These are phyloP conservation scores for Tyto alba DNA, from an alignment of 2,113 vertebrate species.

Conservation along the genomic window DNA sequence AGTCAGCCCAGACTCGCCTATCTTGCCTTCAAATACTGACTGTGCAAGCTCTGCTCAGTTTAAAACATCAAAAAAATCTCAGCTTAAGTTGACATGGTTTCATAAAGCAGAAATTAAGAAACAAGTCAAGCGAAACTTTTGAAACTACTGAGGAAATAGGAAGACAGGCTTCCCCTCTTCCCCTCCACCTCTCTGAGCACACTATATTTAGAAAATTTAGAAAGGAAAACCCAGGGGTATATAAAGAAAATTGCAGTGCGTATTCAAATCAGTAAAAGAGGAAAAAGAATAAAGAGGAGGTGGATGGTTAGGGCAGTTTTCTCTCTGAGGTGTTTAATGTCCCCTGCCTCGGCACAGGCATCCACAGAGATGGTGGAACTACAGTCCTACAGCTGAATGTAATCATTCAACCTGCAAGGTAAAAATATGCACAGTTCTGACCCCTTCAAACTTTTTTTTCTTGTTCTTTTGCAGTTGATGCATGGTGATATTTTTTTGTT, in stretches of 20 bases:
- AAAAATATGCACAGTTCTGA: neutral
- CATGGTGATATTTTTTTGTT: neutral
- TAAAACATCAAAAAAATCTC: neutral
- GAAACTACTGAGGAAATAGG: neutral
- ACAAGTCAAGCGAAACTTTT: neutral
- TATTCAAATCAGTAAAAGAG: neutral
- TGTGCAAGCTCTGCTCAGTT: neutral
- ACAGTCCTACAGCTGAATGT: neutral
- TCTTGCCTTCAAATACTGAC: neutral
- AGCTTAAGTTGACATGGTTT: neutral
- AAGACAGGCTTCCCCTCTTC: neutral
- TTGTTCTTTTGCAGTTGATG: neutral
- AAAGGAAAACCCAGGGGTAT: neutral
- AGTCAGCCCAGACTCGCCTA: neutral
- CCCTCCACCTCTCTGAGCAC: no score
- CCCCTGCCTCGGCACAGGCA: neutral
- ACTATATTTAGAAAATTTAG: neutral
- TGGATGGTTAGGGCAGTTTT: neutral
- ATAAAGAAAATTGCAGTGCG: neutral
- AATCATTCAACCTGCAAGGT: rapidly evolving
- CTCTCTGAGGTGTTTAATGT: neutral
- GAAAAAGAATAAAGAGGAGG: neutral
- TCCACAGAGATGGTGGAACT: neutral
- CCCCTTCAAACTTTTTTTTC: neutral
- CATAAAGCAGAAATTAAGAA: neutral